Evolutionary conservation across 2,797 vertebrate genomes (phyloP).

Genomic region (Chromobotia macracanthus): DNA sequence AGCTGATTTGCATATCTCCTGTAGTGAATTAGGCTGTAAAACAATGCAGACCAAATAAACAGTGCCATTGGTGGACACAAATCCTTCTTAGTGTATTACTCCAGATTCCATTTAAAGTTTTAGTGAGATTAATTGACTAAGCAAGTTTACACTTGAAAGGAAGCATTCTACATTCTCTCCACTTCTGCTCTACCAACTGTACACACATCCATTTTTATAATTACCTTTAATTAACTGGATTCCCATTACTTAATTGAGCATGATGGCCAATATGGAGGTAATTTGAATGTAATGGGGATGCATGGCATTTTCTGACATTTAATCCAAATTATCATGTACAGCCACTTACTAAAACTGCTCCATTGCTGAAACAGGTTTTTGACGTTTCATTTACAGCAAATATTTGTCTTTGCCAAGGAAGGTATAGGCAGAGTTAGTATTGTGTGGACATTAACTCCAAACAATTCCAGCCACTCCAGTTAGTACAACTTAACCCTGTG

Average conservation of each 20-base stretch:
- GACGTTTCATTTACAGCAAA: background rate
- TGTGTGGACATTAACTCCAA: constrained; percentile 4
- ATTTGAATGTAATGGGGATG: constrained; percentile 39
- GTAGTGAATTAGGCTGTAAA: background rate
- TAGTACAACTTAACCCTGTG: background rate
- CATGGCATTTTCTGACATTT: constrained; percentile 45
- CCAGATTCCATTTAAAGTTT: background rate
- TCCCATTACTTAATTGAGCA: constrained; percentile 42
- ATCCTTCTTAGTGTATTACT: background rate
- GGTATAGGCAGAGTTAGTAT: background rate
- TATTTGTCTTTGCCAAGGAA: background rate
- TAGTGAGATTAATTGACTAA: background rate
- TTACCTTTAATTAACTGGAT: constrained; percentile 37
- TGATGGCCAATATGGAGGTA: constrained; percentile 20
- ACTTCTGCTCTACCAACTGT: constrained; percentile 9
- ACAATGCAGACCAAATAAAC: background rate
- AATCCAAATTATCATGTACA: constrained; percentile 26
- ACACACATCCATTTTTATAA: constrained; percentile 18
- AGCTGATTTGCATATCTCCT: background rate
- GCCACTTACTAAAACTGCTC: constrained; percentile 9
- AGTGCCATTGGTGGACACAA: background rate
- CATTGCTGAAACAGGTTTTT: background rate
- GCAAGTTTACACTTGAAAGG: background rate
- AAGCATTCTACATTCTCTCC: background rate
- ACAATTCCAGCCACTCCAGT: too few species aligned